phyloP scores from a whole-genome alignment of 2,113 vertebrate genomes.

The Gallinago media region DNA sequence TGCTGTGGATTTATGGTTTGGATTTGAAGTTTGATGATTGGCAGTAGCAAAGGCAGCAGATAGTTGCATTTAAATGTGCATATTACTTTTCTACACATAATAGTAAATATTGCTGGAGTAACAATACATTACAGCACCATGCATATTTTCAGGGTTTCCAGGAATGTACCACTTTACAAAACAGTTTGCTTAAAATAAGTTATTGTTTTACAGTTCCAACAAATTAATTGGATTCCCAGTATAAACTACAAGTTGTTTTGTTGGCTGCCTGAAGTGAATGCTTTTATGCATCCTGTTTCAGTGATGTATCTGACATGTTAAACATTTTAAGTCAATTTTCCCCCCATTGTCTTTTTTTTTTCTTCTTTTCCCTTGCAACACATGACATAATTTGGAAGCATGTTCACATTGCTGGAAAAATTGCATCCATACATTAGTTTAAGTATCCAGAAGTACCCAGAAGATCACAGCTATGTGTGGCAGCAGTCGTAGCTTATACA shows the following conservation, averaged over 20 bases:
- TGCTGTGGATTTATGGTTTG: constrained; percentile 49
- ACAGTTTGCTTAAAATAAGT: constrained; percentile 18
- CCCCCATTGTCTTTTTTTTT: neutral
- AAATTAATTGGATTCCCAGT: neutral
- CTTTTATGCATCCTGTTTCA: neutral
- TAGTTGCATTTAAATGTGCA: constrained; percentile 52
- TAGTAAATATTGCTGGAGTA: neutral
- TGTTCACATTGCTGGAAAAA: neutral
- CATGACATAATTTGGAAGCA: neutral
- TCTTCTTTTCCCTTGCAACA: neutral
- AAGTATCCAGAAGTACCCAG: neutral
- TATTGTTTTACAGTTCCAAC: neutral
- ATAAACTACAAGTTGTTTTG: neutral
- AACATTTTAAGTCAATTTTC: neutral
- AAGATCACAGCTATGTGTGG: neutral
- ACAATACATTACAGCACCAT: neutral
- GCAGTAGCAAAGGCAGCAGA: neutral
- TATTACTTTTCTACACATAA: neutral
- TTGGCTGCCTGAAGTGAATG: neutral
- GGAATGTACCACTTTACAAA: constrained; percentile 7
- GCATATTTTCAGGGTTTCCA: neutral
- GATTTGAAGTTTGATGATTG: constrained; percentile 15
- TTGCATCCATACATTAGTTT: neutral
- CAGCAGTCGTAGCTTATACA: neutral
- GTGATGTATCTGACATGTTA: neutral